Percentiles rank a stretch among this genome's conserved stretches.
phyloP scores from a whole-genome alignment of 1,140 invertebrate genomes.

The Drosophila funebris region DNA sequence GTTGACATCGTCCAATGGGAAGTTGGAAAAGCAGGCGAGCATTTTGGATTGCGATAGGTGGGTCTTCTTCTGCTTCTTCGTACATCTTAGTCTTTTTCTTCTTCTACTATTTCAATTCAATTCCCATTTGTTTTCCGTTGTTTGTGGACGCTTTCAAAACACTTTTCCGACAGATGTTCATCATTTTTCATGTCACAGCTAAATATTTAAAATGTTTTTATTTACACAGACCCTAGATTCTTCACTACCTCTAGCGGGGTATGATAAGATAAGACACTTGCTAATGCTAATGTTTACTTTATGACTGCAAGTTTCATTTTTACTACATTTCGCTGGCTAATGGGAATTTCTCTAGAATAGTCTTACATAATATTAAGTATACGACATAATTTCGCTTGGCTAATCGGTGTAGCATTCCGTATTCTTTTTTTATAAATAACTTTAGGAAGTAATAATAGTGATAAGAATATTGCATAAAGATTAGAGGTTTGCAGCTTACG shows the following conservation, averaged over 20 bases:
- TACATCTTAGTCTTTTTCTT: neutral
- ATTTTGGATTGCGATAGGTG: constrained; percentile 74
- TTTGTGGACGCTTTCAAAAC: constrained; percentile 5
- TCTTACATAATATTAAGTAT: constrained; percentile 17
- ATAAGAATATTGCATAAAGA: constrained; percentile 14
- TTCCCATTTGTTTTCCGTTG: neutral
- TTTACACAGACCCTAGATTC: neutral
- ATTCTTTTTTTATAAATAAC: neutral
- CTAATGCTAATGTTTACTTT: neutral
- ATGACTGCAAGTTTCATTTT: constrained; percentile 32
- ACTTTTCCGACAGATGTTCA: constrained; percentile 37
- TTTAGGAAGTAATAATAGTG: constrained; percentile 7
- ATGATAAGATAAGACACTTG: constrained; percentile 57
- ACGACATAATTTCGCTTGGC: neutral
- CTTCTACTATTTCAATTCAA: neutral
- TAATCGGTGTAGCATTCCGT: neutral
- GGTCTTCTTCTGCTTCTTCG: neutral
- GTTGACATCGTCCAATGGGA: constrained; percentile 47
- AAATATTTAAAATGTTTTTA: constrained; percentile 33
- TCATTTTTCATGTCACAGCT: constrained; percentile 23
- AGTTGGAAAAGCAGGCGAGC: constrained; percentile 71
- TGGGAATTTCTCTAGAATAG: neutral
- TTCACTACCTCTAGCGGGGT: constrained; percentile 30
- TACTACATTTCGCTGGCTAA: constrained; percentile 16
- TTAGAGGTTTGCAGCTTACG: neutral